Base-by-base conservation (phyloP, 1,140 invertebrate species). In the Drosophila nasuta region DNA sequence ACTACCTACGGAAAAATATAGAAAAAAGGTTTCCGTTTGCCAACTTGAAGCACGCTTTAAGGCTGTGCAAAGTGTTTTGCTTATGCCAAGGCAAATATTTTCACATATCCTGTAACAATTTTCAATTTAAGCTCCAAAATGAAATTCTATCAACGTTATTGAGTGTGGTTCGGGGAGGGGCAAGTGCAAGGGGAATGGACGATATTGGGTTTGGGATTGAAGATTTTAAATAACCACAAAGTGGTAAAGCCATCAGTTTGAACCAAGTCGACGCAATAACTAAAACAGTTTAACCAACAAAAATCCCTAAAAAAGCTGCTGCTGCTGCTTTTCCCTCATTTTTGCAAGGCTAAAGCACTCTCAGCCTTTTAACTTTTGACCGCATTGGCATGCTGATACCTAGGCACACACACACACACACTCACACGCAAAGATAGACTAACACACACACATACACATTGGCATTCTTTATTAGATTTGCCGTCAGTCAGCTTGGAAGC, bases 381-480 rank as follows among this genome's bases (percentile, higher is more conserved):
- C 73, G 41, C 77, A 76, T 56, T 77, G 66, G 54, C 56, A 51
- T 58, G 54, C 64, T 67, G 56, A 35, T 73, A 73, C 63, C 63
- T 73, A 64, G 48, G 17, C 17, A 64, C 41, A 64, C 41, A 45
- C 28, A 45, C 33, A 52, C 54, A 59, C 30, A 11, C 33, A 41
- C 54, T 56, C 30, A 56, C 51, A 30, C 52, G 35, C 48, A 25
- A 11, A 25, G 20, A 25, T 25, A 25, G 20, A 25, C 20, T 25
- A 25, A 38, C 30, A 7, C 59, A n/a, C 45, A 25, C 43, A 1
- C 33, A 20, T n/a, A 15, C 35, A 38, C 46, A 20, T 17, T 20
- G 45, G 63, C 65, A 70, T 72, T 73, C 81, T 79, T 82, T 87
- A 87, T 86, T 86, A 76, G 76, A 86, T 82, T 87, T 77, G 45